These are phyloP conservation scores for Calliopum simillimum DNA, from an alignment of 2,888 invertebrate species.

Conservation along the genomic window DNA sequence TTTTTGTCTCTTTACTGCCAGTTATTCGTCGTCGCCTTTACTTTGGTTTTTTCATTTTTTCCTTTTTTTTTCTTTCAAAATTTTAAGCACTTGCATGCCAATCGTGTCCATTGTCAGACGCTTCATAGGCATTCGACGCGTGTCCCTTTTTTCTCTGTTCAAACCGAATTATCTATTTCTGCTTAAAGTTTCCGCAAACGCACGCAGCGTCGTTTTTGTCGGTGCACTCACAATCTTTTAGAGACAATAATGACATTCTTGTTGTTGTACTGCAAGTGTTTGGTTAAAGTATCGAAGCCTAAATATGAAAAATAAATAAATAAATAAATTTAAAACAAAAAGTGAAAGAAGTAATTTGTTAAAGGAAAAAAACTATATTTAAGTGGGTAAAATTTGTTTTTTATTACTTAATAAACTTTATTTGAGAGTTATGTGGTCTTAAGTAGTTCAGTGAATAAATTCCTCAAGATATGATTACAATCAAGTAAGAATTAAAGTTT, in stretches of 20 bases:
- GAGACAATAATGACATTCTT: slow-evolving; percentile 10
- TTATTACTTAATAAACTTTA: no score
- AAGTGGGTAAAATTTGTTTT: no score
- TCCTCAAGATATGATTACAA: no score
- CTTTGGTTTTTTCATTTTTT: background rate
- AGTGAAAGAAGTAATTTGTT: background rate
- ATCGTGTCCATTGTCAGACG: slow-evolving; percentile 20
- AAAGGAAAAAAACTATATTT: no score
- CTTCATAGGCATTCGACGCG: background rate
- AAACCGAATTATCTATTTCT: background rate
- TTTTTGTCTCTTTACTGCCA: no score
- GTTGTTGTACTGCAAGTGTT: slow-evolving; percentile 9
- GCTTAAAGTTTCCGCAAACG: background rate
- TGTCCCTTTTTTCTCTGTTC: background rate
- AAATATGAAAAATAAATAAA: no score
- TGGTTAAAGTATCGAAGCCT: background rate
- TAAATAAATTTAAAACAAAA: background rate
- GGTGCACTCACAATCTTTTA: background rate
- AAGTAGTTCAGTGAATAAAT: no score
- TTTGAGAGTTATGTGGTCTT: no score
- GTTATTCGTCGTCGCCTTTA: background rate
- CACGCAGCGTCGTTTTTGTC: no score
- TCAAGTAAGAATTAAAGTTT: no score
- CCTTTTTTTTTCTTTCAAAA: background rate
- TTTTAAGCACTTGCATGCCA: slow-evolving; percentile 8